A percentile compares a stretch with the other conserved stretches of the same genome.
Evolutionary conservation across 2,113 vertebrate species (phyloP).

Genomic region (Leptobrachium leishanense): DNA sequence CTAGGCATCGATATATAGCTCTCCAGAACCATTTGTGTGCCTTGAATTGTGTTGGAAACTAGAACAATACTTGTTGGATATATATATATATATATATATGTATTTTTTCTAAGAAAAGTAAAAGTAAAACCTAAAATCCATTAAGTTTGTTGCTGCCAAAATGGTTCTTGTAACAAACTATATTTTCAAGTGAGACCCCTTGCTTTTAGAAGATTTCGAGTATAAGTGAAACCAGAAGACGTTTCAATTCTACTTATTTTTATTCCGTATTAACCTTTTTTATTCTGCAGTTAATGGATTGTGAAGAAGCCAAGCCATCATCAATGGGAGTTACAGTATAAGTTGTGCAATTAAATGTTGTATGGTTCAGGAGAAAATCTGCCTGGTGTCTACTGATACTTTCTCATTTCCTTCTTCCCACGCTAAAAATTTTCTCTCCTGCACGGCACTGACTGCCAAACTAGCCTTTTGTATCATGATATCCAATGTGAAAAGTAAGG

Average conservation of each 20-base stretch:
- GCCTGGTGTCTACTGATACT: neutral
- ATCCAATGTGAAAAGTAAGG: neutral
- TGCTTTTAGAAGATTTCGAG: too few species aligned
- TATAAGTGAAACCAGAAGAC: neutral
- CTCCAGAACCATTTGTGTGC: too few species aligned
- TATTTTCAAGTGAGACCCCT: too few species aligned
- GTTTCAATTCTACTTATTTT: slow-evolving; percentile 13
- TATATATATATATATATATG: too few species aligned
- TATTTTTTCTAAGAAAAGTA: too few species aligned
- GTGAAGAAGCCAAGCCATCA: neutral
- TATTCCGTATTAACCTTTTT: slow-evolving; percentile 11
- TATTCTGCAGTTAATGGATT: neutral
- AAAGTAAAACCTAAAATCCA: too few species aligned
- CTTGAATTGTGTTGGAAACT: too few species aligned
- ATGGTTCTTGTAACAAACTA: too few species aligned
- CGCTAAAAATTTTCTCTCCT: slow-evolving; percentile 12
- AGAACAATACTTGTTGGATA: too few species aligned
- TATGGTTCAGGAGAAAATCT: too few species aligned
- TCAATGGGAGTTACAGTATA: slow-evolving; percentile 10
- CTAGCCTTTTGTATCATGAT: neutral
- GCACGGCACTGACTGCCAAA: neutral
- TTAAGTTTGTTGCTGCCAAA: too few species aligned
- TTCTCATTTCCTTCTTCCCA: slow-evolving; percentile 24
- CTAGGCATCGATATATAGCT: too few species aligned
- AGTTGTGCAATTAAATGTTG: neutral